A percentile compares a stretch with the other conserved stretches of the same genome.
Evolutionary conservation across 1,140 invertebrate species (phyloP).

Genomic region (Lethrus apterus): DNA sequence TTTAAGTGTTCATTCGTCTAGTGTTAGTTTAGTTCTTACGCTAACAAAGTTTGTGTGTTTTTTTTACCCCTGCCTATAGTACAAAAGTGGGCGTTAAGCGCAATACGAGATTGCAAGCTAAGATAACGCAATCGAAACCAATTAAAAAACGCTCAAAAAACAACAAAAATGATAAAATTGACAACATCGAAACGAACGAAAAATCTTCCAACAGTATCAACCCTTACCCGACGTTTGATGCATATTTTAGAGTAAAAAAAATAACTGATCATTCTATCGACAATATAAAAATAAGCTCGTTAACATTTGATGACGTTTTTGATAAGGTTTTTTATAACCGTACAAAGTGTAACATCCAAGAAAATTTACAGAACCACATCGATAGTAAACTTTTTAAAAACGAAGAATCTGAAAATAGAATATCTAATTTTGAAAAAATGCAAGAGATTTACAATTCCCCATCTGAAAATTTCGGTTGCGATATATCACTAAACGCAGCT

Average conservation of each 20-base stretch:
- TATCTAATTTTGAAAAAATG: constrained; percentile 36
- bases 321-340: constrained; percentile 52
- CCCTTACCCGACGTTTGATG: constrained; percentile 35
- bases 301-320: constrained; percentile 42
- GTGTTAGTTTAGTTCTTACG: too few relatives aligned
- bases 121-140: not conserved
- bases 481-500: constrained; percentile 45
- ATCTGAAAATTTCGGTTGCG: constrained; percentile 34
- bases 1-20: too few relatives aligned
- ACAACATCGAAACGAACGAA: constrained; percentile 16
- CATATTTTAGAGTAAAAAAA: constrained; percentile 35
- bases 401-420: constrained; percentile 31
- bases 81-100: constrained; percentile 33
- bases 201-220: constrained; percentile 23
- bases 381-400: constrained; percentile 51
- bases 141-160: constrained; percentile 14
- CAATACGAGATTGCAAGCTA: constrained; percentile 25
- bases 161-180: constrained; percentile 18
- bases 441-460: constrained; percentile 27
- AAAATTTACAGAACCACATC: constrained; percentile 55
- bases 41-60: too few relatives aligned
- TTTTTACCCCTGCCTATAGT: too few relatives aligned
- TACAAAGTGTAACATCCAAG: constrained; percentile 53
- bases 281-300: constrained; percentile 36
- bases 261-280: constrained; percentile 41